Conservation (phyloP, 2,888 invertebrate genomes). For the Trachelus stipa region DNA sequence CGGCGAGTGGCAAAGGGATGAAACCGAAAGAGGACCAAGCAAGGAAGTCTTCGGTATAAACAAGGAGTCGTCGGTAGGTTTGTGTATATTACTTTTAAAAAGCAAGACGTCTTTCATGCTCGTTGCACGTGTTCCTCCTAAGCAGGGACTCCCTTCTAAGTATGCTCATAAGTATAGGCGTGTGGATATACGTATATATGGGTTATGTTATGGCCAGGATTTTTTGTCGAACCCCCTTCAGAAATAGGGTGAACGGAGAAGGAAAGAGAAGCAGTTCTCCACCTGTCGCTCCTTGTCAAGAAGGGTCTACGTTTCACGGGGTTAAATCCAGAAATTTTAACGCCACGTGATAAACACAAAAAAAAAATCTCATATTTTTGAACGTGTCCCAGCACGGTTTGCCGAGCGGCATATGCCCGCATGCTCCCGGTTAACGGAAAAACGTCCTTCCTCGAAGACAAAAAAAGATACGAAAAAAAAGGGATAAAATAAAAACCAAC, state of each 20-base stretch:
- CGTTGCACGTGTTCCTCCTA: constrained; percentile 35
- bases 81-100: constrained; percentile 27
- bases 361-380: constrained; percentile 10
- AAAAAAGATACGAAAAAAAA: not conserved
- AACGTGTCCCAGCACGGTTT: constrained; percentile 5
- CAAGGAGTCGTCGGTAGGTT: constrained; percentile 19
- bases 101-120: constrained; percentile 21
- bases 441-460: not conserved
- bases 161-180: not conserved
- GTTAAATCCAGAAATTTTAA: constrained; percentile 10
- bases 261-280: not conserved
- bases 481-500: not conserved
- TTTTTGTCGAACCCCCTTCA: constrained; percentile 28
- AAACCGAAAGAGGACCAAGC: constrained; percentile 7
- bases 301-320: constrained; percentile 7
- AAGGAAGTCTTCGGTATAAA: constrained; percentile 41
- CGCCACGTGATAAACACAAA: not conserved
- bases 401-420: not conserved
- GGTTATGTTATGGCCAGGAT: constrained; percentile 2
- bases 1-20: not conserved
- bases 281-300: constrained; percentile 13
- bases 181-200: constrained; percentile 1
- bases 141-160: not conserved
- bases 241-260: not conserved
- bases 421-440: constrained; percentile 1